Conservation (phyloP, 1,140 invertebrate genomes). For the Caenorhabditis elegans region DNA sequence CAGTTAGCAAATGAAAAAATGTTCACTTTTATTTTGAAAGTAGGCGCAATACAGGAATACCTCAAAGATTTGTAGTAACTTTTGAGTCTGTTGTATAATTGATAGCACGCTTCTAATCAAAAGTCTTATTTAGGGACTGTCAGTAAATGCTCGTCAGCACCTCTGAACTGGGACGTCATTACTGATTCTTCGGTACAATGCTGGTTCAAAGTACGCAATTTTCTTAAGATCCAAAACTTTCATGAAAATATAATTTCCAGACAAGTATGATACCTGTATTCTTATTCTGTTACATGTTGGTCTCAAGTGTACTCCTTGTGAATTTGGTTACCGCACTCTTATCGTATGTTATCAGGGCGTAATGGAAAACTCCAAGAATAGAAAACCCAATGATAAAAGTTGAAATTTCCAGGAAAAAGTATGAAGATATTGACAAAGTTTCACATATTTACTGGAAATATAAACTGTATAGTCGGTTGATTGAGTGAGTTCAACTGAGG, state of each 20-base stretch:
- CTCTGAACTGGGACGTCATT: constrained; percentile 16
- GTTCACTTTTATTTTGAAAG: no score
- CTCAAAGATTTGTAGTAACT: no score
- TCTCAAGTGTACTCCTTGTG: constrained; percentile 34
- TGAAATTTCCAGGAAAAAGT: constrained; percentile 24
- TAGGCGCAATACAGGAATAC: no score
- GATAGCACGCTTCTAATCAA: no score
- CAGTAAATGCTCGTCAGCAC: constrained; percentile 18
- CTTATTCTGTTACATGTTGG: constrained; percentile 33
- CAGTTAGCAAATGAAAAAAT: no score
- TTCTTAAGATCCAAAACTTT: background rate
- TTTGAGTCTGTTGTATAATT: no score
- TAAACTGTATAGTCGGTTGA: constrained; percentile 10
- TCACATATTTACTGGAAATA: constrained; percentile 40
- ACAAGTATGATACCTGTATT: constrained; percentile 33
- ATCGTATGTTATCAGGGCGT: background rate
- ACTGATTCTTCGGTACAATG: constrained; percentile 34
- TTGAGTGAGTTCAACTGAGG: constrained; percentile 35
- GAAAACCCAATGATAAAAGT: background rate
- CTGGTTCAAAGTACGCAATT: constrained; percentile 12
- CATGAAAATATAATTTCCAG: background rate
- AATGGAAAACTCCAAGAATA: background rate
- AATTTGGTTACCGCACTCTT: constrained; percentile 33
- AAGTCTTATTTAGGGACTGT: background rate
- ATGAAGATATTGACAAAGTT: constrained; percentile 34